These are phyloP conservation scores for Sminthurides bifidus DNA, from an alignment of 1,140 invertebrate genomes.

Conservation along the genomic window DNA sequence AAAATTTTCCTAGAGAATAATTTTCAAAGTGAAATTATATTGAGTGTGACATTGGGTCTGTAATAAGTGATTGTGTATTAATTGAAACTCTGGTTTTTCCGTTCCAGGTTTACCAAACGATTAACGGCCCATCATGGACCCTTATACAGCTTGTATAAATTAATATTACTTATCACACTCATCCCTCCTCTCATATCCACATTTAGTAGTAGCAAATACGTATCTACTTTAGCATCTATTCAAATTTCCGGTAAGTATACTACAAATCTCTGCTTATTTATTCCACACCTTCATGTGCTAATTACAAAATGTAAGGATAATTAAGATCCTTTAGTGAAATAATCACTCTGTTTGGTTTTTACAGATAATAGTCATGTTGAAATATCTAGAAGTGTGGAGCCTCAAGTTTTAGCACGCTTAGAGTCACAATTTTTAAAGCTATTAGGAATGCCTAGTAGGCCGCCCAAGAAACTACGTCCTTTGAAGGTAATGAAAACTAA, in stretches of 20 bases:
- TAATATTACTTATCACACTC: slow-evolving; percentile 1
- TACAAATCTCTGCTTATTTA: neutral
- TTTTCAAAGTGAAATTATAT: too few species aligned
- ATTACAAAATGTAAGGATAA: neutral
- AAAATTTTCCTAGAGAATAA: too few species aligned
- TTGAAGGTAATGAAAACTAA: neutral
- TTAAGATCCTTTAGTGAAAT: neutral
- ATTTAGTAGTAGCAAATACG: neutral
- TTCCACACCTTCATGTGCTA: neutral
- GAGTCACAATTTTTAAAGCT: slow-evolving; percentile 28
- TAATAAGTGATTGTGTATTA: too few species aligned
- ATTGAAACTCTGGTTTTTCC: too few species aligned
- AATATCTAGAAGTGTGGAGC: slow-evolving; percentile 18
- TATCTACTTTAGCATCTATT: neutral
- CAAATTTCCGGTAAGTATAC: neutral
- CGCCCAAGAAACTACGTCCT: slow-evolving; percentile 9
- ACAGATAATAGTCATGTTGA: slow-evolving; percentile 12
- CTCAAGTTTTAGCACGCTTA: slow-evolving; percentile 19
- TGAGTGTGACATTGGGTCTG: too few species aligned
- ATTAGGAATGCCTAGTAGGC: slow-evolving; percentile 26
- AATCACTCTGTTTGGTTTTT: neutral
- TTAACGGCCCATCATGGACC: too few species aligned
- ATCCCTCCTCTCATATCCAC: slow-evolving; percentile 6
- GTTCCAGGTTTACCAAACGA: too few species aligned
- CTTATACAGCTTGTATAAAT: slow-evolving; percentile 1